These are phyloP conservation scores for Hydrophis major DNA, from an alignment of 2,797 vertebrate genomes.

Conservation along the genomic window DNA sequence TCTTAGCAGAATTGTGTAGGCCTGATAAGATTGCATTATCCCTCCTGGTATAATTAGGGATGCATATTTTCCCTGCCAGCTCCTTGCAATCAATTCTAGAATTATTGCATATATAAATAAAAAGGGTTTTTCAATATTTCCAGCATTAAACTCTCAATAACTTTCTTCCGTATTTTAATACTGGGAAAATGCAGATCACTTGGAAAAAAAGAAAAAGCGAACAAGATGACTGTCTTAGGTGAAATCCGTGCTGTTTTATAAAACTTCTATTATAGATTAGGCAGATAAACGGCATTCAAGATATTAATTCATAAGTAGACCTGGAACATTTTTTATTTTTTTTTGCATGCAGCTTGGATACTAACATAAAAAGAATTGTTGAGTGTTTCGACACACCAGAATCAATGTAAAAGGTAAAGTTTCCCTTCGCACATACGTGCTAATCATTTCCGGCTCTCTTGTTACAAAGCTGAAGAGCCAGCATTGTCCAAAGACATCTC, in stretches of 20 bases:
- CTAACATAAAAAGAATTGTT: neutral
- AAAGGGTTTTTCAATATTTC: constrained; percentile 43
- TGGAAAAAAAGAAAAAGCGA: neutral
- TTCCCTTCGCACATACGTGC: too few relatives aligned
- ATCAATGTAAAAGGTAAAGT: neutral
- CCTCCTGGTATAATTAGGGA: constrained; percentile 51
- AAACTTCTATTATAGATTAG: neutral
- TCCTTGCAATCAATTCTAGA: constrained; percentile 46
- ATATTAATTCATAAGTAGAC: neutral
- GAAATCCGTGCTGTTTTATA: neutral
- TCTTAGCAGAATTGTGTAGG: constrained; percentile 38
- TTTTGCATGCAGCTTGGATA: too few relatives aligned
- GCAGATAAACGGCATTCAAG: neutral
- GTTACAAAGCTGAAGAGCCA: too few relatives aligned
- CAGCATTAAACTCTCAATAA: constrained; percentile 19
- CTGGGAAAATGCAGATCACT: neutral
- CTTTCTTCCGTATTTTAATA: constrained; percentile 30
- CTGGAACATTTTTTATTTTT: neutral
- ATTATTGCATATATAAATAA: constrained; percentile 43
- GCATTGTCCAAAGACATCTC: too few relatives aligned
- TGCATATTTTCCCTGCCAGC: constrained; percentile 52
- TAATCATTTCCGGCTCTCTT: too few relatives aligned
- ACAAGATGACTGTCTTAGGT: neutral
- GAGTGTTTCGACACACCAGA: neutral
- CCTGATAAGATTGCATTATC: constrained; percentile 41